A percentile compares a stretch with the other conserved stretches of the same genome.
These are phyloP conservation scores for Cacoxenus indagator DNA, from an alignment of 2,888 invertebrate genomes.

Conservation along the genomic window DNA sequence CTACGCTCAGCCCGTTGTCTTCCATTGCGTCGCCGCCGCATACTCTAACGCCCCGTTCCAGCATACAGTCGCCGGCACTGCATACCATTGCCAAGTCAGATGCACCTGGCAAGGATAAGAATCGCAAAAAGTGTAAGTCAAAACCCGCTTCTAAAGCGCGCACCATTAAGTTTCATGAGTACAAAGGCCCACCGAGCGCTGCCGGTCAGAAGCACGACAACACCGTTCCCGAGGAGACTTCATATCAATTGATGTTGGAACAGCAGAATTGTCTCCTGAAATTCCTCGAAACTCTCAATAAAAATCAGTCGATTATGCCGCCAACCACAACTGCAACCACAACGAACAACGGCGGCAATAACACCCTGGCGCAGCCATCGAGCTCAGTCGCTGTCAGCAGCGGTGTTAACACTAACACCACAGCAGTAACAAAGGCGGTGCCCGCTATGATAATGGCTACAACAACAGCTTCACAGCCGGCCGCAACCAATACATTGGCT, in stretches of 20 bases:
- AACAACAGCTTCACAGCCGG: conserved; percentile 25
- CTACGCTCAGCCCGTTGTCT: conserved; percentile 78
- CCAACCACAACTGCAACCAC: conserved; percentile 34
- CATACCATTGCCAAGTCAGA: conserved; percentile 72
- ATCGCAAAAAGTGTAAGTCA: conserved; percentile 84
- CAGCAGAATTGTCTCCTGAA: conserved; percentile 92
- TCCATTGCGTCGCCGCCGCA: conserved; percentile 76
- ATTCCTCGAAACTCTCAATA: conserved; percentile 86
- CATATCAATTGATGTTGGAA: conserved; percentile 91
- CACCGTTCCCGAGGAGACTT: conserved; percentile 77
- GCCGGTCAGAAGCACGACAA: conserved; percentile 79
- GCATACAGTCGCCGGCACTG: conserved; percentile 71
- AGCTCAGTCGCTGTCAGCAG: not conserved
- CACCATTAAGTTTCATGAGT: conserved; percentile 97
- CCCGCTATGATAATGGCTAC: conserved; percentile 50
- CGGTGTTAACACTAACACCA: conserved; percentile 29
- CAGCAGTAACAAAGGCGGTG: conserved; percentile 55
- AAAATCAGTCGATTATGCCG: conserved; percentile 85
- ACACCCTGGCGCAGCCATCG: not conserved
- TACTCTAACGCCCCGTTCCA: conserved; percentile 73
- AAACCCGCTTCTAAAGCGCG: conserved; percentile 85
- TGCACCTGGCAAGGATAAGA: conserved; percentile 83
- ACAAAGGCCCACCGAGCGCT: conserved; percentile 89
- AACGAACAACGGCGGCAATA: conserved; percentile 62
- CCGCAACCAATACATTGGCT: conserved; percentile 37